A percentile compares a stretch with the other conserved stretches of the same genome.
phyloP scores from a whole-genome alignment of 2,113 vertebrate genomes.

The Apodemus sylvaticus region DNA sequence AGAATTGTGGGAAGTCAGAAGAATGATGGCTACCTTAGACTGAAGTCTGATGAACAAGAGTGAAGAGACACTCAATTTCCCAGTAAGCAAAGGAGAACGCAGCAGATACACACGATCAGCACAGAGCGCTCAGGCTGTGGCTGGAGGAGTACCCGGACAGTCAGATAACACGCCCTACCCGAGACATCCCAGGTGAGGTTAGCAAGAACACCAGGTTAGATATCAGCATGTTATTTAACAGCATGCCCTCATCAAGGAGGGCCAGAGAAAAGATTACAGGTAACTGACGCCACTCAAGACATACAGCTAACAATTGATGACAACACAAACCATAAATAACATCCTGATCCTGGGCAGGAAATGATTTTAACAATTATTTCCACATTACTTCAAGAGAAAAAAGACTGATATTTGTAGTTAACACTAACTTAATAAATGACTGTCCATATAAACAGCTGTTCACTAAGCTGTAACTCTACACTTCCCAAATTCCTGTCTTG shows the following conservation, averaged over 20 bases:
- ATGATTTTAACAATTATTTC: neutral
- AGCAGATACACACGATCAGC: neutral
- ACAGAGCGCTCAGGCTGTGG: neutral
- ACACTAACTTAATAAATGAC: neutral
- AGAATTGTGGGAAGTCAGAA: slow-evolving; percentile 23
- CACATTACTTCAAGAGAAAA: neutral
- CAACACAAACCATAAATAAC: neutral
- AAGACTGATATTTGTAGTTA: slow-evolving; percentile 18
- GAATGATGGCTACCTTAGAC: neutral
- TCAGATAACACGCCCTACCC: neutral
- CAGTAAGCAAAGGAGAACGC: slow-evolving; percentile 44
- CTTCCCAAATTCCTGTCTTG: neutral
- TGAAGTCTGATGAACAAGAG: slow-evolving; percentile 21
- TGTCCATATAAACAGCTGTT: neutral
- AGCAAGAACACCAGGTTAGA: neutral
- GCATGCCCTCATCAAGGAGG: neutral
- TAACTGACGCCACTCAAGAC: slow-evolving; percentile 19
- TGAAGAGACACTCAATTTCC: neutral
- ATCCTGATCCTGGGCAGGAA: neutral
- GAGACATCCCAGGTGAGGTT: neutral
- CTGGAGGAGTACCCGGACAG: neutral
- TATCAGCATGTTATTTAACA: neutral
- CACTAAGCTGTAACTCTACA: neutral
- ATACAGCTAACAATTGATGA: neutral
- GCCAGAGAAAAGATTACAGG: neutral